These are phyloP conservation scores for Rhagium mordax DNA, from an alignment of 2,888 invertebrate species.

Conservation along the genomic window DNA sequence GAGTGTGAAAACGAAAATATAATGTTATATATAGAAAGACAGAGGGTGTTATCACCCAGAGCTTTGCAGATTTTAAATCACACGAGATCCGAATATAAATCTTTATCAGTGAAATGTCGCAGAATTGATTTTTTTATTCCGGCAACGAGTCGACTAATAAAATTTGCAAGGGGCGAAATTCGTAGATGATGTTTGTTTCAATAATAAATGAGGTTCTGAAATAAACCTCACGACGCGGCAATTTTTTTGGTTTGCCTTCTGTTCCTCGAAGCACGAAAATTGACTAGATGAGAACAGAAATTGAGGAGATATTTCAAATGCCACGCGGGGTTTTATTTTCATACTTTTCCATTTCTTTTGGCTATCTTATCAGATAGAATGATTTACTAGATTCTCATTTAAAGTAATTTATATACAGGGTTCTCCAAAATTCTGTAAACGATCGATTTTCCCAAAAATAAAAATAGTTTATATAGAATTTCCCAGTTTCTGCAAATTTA, in stretches of 20 bases:
- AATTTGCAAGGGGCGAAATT: not conserved
- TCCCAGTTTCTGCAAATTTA: no score
- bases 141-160: not conserved
- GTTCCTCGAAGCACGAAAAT: not conserved
- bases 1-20: slow-evolving; percentile 42
- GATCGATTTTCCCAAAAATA: no score
- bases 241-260: not conserved
- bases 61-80: slow-evolving; percentile 42
- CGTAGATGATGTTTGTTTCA: slow-evolving; percentile 5
- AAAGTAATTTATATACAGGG: no score
- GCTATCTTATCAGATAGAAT: no score
- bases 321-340: not conserved
- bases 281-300: not conserved
- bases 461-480: no score
- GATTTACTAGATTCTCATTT: no score
- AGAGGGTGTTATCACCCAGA: slow-evolving; percentile 27
- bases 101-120: slow-evolving; percentile 37
- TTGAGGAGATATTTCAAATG: slow-evolving; percentile 16
- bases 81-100: slow-evolving; percentile 41
- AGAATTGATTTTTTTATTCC: slow-evolving; percentile 40
- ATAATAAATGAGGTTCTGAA: slow-evolving; percentile 4
- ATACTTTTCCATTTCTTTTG: not conserved
- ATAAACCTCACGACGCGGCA: not conserved
- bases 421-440: no score
- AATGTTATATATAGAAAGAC: slow-evolving; percentile 37